A percentile compares a stretch with the other conserved stretches of the same genome.
Conservation (phyloP, 2,888 invertebrate genomes). For the Eupelmus urozonus region DNA sequence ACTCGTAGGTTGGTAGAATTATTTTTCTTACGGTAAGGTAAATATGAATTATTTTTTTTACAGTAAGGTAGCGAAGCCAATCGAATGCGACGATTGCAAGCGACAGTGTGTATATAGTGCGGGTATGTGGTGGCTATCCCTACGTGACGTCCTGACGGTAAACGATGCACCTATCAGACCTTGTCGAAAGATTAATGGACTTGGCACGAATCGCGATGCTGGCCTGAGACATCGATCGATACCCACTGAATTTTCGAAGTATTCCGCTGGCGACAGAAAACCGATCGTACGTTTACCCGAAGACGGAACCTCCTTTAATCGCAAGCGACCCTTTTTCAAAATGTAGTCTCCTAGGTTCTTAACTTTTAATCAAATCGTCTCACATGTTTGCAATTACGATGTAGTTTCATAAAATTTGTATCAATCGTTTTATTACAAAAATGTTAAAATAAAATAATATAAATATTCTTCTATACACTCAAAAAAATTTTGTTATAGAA, state of each 20-base stretch:
- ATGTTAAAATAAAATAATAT: too few species aligned
- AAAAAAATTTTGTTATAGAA: too few species aligned
- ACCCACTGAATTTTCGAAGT: slow-evolving; percentile 43
- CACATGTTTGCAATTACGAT: too few species aligned
- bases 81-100: neutral
- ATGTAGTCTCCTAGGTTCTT: neutral
- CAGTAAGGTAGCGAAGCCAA: neutral
- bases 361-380: too few species aligned
- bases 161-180: slow-evolving; percentile 50
- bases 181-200: slow-evolving; percentile 53
- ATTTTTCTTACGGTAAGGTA: slow-evolving; percentile 22
- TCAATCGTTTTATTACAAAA: too few species aligned
- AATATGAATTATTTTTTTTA: slow-evolving; percentile 24
- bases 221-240: slow-evolving; percentile 47
- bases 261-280: slow-evolving; percentile 24
- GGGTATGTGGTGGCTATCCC: slow-evolving; percentile 10
- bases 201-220: slow-evolving; percentile 50
- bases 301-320: slow-evolving; percentile 29
- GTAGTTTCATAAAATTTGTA: too few species aligned
- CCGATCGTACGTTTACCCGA: slow-evolving; percentile 35
- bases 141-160: slow-evolving; percentile 43
- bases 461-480: too few species aligned
- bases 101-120: slow-evolving; percentile 4
- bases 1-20: neutral
- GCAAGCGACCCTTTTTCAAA: neutral